These are phyloP conservation scores for Drosophila gaucha DNA, from an alignment of 2,888 invertebrate genomes.

Conservation along the genomic window DNA sequence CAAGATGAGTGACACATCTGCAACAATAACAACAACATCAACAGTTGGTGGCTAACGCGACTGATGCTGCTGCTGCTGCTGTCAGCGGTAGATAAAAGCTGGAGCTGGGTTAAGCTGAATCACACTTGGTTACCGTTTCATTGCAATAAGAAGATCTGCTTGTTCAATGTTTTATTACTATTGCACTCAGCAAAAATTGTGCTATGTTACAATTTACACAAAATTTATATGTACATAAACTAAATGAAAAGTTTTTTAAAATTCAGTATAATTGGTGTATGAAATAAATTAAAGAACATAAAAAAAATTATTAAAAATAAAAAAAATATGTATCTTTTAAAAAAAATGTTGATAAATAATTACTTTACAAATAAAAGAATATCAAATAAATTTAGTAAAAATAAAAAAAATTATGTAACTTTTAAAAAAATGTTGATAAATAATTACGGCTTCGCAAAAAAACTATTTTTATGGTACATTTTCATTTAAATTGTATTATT, in stretches of 20 bases:
- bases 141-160: constrained; percentile 40
- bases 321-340: no score
- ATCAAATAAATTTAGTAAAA: no score
- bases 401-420: no score
- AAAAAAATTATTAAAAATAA: not conserved
- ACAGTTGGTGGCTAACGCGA: constrained; percentile 14
- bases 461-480: no score
- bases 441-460: no score
- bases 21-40: constrained; percentile 22
- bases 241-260: not conserved
- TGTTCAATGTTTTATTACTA: not conserved
- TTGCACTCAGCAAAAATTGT: not conserved
- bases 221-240: not conserved
- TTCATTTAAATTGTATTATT: no score
- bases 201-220: not conserved
- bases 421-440: no score
- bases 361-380: no score
- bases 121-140: constrained; percentile 21
- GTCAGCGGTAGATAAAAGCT: constrained; percentile 15
- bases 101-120: constrained; percentile 31
- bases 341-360: no score
- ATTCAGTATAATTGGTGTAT: no score
- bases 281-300: not conserved
- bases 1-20: constrained; percentile 44
- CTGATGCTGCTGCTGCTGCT: constrained; percentile 14